phyloP scores from a whole-genome alignment of 2,113 vertebrate species.

The Pipra filicauda region DNA sequence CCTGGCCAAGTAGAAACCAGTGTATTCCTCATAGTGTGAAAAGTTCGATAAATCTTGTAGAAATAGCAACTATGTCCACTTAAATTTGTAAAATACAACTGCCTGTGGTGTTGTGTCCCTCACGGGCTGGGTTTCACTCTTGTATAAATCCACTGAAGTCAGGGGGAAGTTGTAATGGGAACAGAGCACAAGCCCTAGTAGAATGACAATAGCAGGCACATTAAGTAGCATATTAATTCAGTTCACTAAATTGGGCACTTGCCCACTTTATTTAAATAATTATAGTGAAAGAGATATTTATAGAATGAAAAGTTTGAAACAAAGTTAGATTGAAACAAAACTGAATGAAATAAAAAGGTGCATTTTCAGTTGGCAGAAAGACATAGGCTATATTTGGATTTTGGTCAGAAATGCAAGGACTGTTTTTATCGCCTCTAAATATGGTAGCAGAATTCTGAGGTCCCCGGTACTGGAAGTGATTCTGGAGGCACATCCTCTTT shows the following conservation, averaged over 20 bases:
- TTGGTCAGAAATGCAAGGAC: constrained; percentile 52
- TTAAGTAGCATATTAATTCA: neutral
- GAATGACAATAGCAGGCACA: neutral
- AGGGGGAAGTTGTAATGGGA: neutral
- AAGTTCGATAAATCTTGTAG: neutral
- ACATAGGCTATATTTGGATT: constrained; percentile 58
- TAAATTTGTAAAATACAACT: neutral
- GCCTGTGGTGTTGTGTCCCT: neutral
- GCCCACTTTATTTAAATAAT: constrained; percentile 50
- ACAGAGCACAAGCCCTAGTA: neutral
- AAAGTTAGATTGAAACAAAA: constrained; percentile 44
- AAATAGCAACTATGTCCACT: neutral
- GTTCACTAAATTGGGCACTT: constrained; percentile 17
- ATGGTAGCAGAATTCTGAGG: constrained; percentile 57
- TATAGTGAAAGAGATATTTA: constrained; percentile 31
- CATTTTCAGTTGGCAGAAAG: constrained; percentile 50
- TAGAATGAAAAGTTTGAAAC: constrained; percentile 54
- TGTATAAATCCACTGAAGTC: neutral
- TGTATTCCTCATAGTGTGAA: neutral
- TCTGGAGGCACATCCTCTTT: constrained; percentile 56
- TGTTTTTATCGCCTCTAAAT: constrained; percentile 63
- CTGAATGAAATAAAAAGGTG: constrained; percentile 57
- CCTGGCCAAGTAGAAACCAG: neutral
- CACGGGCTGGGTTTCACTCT: neutral
- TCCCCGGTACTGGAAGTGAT: constrained; percentile 38